Evolutionary conservation across 2,113 vertebrate species (phyloP), one percentile per base, ranked within the genome.

Genomic region (Caranx melampygus): DNA sequence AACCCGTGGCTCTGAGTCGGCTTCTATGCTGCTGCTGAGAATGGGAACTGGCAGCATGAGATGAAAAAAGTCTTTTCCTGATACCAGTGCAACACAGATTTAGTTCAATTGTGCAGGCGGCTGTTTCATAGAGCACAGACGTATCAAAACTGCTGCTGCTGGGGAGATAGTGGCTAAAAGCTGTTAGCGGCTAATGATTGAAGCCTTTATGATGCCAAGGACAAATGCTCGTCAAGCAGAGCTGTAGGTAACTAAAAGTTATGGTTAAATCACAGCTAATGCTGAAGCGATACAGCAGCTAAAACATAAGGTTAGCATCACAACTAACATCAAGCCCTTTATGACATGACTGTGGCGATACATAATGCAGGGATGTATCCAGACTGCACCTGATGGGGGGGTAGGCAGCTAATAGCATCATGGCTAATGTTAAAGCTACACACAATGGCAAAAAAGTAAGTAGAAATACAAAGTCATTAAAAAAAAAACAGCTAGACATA

Each of bases 31-130:
- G 47, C 13, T 34, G 5, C 34, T 0, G 0, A 62, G n/a, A 84
- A 79, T 61, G 12, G 67, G 81, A 65, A 55, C 69, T 47, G 72
- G 72, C 87, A 82, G 79, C 47, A 72, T 6, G 37, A 70, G 66
- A 49, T 54, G 33, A n/a, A 14, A 83, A 21, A 52, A 51, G 10
- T 21, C 42, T 54, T 26, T 54, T 20, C 52, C 11, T 49, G 34
- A 75, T 44, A 40, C 14, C 45, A 72, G 21, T 13, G 11, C n/a
- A n/a, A 40, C 47, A 55, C 34, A 26, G 47, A 63, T 34, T 11
- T 49, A 62, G 3, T 52, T 54, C n/a, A 57, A 26, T 10, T 44
- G 37, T 26, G 61, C 71, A 6, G 47, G 13, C 31, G 59, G 42
- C 18, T 12, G 47, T 65, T 15, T 66, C 6, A 15, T 3, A 10